These are phyloP conservation scores for Sphaeridia pumilis DNA, from an alignment of 2,888 invertebrate species.

Conservation along the genomic window DNA sequence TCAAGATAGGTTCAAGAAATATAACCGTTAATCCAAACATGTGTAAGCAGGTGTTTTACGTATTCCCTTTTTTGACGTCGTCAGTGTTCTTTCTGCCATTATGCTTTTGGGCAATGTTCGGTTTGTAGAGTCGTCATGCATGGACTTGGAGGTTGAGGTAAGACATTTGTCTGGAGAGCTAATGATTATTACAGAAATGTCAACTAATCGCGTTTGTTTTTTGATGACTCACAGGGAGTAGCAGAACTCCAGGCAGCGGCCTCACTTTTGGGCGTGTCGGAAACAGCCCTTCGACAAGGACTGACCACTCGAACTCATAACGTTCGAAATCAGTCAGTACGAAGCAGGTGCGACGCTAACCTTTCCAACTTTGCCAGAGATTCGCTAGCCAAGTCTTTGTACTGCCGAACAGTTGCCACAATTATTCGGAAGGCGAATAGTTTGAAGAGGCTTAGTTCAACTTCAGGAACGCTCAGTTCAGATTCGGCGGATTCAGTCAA, in stretches of 20 bases:
- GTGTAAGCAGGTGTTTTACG: conserved; percentile 57
- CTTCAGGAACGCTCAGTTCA: conserved; percentile 70
- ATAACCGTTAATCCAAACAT: too few relatives aligned
- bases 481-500: conserved; percentile 87
- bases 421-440: conserved; percentile 88
- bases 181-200: background rate
- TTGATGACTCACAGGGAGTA: conserved; percentile 48
- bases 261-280: conserved; percentile 64
- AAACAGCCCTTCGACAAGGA: conserved; percentile 62
- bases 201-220: background rate
- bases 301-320: conserved; percentile 71
- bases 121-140: conserved; percentile 58
- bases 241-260: conserved; percentile 76
- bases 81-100: conserved; percentile 79
- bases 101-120: conserved; percentile 82
- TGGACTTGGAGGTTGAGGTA: conserved; percentile 39
- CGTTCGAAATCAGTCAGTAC: conserved; percentile 63
- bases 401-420: conserved; percentile 86
- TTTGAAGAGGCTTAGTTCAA: conserved; percentile 66
- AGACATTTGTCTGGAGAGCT: conserved; percentile 4
- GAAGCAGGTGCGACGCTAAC: conserved; percentile 69
- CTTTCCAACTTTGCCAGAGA: conserved; percentile 81
- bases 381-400: conserved; percentile 79
- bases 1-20: too few relatives aligned
- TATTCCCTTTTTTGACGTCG: conserved; percentile 86